phyloP scores from a whole-genome alignment of 2,113 vertebrate species.

The Scartelaos histophorus region DNA sequence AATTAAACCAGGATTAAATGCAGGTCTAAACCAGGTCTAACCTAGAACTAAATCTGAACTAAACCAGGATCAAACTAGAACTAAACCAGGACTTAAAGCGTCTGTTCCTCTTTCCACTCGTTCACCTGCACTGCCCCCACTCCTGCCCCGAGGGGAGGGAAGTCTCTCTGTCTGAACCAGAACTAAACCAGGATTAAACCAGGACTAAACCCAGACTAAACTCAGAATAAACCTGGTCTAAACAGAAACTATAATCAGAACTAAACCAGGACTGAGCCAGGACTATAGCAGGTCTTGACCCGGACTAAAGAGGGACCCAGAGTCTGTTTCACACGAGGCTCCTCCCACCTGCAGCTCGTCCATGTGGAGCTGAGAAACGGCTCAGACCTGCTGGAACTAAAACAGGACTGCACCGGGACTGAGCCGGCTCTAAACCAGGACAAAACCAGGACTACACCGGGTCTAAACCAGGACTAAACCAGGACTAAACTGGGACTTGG shows the following conservation, averaged over 20 bases:
- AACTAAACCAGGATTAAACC: neutral
- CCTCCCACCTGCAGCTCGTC: constrained; percentile 6
- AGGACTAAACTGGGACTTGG: neutral
- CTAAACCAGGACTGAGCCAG: neutral
- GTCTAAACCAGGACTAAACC: neutral
- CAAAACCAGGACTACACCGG: neutral
- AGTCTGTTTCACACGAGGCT: neutral
- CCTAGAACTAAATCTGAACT: no score
- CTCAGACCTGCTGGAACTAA: neutral
- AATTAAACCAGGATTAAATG: no score
- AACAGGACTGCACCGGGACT: no score
- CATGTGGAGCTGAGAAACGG: neutral
- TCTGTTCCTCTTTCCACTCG: no score
- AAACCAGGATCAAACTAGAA: no score
- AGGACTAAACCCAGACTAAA: neutral
- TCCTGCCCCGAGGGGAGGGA: no score
- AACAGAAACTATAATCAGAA: no score
- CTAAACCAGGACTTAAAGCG: neutral
- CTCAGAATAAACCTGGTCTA: no score
- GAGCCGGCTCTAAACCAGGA: neutral
- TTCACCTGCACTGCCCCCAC: no score
- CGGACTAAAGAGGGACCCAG: neutral
- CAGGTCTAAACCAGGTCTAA: no score
- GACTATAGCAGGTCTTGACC: no score
- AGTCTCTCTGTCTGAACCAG: neutral